Evolutionary conservation across 2,797 vertebrate species (phyloP).

Genomic region (Cyclopterus lumpus): DNA sequence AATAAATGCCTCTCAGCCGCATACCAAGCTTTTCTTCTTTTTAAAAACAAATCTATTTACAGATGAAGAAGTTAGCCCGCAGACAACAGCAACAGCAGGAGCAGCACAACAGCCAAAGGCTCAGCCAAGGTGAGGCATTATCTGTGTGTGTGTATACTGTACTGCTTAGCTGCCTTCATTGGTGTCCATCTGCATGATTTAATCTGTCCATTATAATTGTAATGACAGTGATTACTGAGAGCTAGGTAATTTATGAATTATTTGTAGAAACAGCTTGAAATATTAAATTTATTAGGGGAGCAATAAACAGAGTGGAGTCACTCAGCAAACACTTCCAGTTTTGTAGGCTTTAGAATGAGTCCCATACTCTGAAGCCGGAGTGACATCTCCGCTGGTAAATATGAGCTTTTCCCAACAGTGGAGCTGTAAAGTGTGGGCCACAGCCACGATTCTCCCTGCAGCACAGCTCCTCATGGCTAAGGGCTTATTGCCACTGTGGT

Average conservation of each 20-base stretch:
- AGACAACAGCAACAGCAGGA: constrained; percentile 96
- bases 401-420: constrained; percentile 21
- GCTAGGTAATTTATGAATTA: constrained; percentile 25
- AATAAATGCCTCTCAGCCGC: background rate
- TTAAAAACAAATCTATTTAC: constrained; percentile 47
- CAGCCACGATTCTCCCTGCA: constrained; percentile 26
- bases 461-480: constrained; percentile 34
- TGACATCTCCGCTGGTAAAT: constrained; percentile 40
- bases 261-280: constrained; percentile 50
- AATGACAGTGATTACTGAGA: constrained; percentile 15
- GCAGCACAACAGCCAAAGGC: constrained; percentile 90
- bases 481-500: constrained; percentile 59
- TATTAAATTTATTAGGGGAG: constrained; percentile 34
- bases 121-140: constrained; percentile 87
- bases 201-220: constrained; percentile 13
- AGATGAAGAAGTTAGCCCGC: constrained; percentile 97
- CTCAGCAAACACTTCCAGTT: constrained; percentile 51
- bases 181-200: background rate
- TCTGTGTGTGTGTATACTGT: constrained; percentile 10
- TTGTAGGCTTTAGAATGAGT: constrained; percentile 31
- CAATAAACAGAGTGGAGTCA: constrained; percentile 48
- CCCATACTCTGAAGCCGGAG: constrained; percentile 28
- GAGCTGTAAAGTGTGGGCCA: constrained; percentile 39
- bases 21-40: constrained; percentile 1
- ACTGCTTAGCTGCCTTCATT: background rate